Evolutionary conservation across 2,113 vertebrate genomes (phyloP).

Genomic region (Alectura lathami): DNA sequence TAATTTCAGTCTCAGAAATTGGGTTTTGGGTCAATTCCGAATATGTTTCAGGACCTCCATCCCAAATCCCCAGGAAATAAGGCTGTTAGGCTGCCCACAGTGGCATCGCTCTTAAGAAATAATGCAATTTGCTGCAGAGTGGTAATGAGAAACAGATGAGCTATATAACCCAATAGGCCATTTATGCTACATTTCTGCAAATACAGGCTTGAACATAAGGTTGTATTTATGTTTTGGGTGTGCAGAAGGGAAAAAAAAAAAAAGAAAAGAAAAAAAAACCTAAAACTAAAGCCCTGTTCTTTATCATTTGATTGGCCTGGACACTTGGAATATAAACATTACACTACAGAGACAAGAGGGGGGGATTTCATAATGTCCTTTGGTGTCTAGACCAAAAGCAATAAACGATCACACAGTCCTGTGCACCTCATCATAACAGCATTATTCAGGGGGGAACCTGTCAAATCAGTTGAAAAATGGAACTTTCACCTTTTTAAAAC

Average conservation of each 20-base stretch:
- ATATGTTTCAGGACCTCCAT: not conserved
- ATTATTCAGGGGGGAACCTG: constrained; percentile 46
- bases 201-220: constrained; percentile 1
- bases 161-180: constrained; percentile 48
- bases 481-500: constrained; percentile 66
- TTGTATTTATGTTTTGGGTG: constrained; percentile 45
- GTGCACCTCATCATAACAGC: constrained; percentile 38
- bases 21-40: not conserved
- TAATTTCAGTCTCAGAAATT: not conserved
- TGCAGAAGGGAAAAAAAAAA: not conserved
- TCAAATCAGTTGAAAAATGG: constrained; percentile 43
- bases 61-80: not conserved
- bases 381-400: constrained; percentile 60
- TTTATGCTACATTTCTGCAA: constrained; percentile 46
- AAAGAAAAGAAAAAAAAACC: not conserved
- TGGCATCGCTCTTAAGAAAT: not conserved
- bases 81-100: not conserved
- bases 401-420: constrained; percentile 22
- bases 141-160: constrained; percentile 65
- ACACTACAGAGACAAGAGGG: not conserved
- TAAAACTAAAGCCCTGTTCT: not conserved
- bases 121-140: constrained; percentile 27
- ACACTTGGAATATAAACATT: constrained; percentile 45
- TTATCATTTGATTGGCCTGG: constrained; percentile 39
- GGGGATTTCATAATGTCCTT: constrained; percentile 36